These are phyloP conservation scores for Onychostruthus taczanowskii DNA, from an alignment of 2,113 vertebrate genomes.

Conservation along the genomic window DNA sequence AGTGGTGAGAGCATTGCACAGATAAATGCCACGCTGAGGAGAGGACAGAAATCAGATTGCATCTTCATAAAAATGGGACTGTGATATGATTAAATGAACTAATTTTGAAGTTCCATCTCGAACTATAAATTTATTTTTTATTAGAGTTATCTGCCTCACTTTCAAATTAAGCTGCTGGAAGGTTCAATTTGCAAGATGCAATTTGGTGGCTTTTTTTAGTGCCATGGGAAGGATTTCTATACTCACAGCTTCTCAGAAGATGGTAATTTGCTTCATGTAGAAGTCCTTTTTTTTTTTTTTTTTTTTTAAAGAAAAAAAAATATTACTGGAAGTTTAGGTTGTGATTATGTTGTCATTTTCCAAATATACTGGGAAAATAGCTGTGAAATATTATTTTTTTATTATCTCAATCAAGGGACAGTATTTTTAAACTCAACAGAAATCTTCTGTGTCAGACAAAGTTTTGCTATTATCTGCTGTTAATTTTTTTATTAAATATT, in stretches of 20 bases:
- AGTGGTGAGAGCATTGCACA: not conserved
- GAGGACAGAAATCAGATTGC: not conserved
- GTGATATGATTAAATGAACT: slow-evolving; percentile 1
- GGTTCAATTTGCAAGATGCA: not conserved
- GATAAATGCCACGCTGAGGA: not conserved
- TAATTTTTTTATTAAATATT: not conserved
- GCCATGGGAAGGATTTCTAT: not conserved
- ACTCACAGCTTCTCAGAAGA: not conserved
- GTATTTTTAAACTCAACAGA: not conserved
- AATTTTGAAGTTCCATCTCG: slow-evolving; percentile 27
- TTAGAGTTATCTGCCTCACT: slow-evolving; percentile 15
- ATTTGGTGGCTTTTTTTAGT: not conserved
- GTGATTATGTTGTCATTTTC: not conserved
- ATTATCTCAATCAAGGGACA: not conserved
- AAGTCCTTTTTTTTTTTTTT: not conserved
- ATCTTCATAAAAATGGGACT: not conserved
- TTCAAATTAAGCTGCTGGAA: slow-evolving; percentile 36
- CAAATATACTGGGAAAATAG: not conserved
- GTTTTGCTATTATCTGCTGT: not conserved
- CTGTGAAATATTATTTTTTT: not conserved
- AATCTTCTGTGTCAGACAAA: not conserved
- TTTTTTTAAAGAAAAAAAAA: not conserved
- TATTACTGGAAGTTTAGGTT: not conserved
- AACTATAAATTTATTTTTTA: not conserved
- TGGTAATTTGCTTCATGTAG: slow-evolving; percentile 3